Conservation (phyloP, 2,888 invertebrate species). For the Oegoconia quadripuncta region DNA sequence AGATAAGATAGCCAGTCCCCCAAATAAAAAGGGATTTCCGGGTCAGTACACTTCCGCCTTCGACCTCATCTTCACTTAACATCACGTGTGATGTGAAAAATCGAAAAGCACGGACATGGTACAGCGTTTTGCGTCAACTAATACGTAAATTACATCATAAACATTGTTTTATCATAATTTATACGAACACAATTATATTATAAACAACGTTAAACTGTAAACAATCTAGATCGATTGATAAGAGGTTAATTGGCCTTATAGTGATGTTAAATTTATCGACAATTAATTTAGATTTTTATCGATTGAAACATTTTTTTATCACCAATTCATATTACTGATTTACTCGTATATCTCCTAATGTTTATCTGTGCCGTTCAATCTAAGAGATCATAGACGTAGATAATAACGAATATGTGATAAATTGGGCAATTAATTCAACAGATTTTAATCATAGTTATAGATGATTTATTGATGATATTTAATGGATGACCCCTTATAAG, state of each 20-base stretch:
- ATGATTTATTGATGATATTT: background rate
- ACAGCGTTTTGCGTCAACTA: no score
- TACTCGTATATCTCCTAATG: background rate
- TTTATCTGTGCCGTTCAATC: background rate
- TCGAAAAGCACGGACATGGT: no score
- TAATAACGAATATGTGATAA: background rate
- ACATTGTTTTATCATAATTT: no score
- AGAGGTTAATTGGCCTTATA: background rate
- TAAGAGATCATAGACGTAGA: background rate
- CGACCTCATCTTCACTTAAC: no score
- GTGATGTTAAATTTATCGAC: background rate
- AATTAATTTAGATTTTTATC: conserved; percentile 1
- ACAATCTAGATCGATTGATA: background rate
- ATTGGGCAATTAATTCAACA: background rate
- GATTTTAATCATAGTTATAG: background rate
- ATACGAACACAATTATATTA: no score
- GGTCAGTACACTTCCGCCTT: no score
- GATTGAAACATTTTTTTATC: background rate
- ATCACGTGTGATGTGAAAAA: no score
- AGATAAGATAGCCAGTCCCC: no score
- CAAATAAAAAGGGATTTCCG: no score
- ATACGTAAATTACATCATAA: no score
- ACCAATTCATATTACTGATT: background rate
- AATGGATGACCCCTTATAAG: no score
- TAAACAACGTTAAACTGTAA: no score